phyloP scores from a whole-genome alignment of 2,888 invertebrate species.

The Elysia crispata region DNA sequence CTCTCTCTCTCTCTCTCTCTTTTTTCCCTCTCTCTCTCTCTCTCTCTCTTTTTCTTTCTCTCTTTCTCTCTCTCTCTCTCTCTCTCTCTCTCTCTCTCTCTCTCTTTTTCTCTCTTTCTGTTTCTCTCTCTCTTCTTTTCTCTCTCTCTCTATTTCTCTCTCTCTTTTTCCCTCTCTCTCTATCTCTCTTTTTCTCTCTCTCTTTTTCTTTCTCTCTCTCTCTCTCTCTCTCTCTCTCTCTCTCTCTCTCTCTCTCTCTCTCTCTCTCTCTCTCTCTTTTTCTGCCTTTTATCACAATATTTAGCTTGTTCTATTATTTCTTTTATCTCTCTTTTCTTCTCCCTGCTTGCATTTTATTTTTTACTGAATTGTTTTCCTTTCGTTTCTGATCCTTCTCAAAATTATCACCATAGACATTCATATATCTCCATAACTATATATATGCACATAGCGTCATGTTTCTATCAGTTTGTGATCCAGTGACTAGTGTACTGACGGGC shows the following conservation, averaged over 20 bases:
- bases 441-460: too few species aligned
- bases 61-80: conserved; percentile 4
- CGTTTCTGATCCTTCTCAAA: too few species aligned
- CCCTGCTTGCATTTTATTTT: not conserved
- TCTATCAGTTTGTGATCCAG: too few species aligned
- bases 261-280: conserved; percentile 1
- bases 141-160: too few species aligned
- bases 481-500: conserved; percentile 62
- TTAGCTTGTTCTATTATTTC: not conserved
- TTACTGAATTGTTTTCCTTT: not conserved
- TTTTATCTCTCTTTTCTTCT: not conserved
- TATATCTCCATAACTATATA: too few species aligned
- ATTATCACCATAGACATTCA: not conserved
- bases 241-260: conserved; percentile 9
- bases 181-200: too few species aligned
- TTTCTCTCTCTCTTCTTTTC: not conserved
- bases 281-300: not conserved
- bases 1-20: not conserved
- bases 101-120: not conserved
- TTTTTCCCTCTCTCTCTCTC: not conserved
- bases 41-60: not conserved
- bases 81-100: conserved; percentile 9
- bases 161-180: too few species aligned
- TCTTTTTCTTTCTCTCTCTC: not conserved
- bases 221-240: conserved; percentile 9